Conservation (phyloP, 2,113 vertebrate genomes). For the Nesoenas mayeri region DNA sequence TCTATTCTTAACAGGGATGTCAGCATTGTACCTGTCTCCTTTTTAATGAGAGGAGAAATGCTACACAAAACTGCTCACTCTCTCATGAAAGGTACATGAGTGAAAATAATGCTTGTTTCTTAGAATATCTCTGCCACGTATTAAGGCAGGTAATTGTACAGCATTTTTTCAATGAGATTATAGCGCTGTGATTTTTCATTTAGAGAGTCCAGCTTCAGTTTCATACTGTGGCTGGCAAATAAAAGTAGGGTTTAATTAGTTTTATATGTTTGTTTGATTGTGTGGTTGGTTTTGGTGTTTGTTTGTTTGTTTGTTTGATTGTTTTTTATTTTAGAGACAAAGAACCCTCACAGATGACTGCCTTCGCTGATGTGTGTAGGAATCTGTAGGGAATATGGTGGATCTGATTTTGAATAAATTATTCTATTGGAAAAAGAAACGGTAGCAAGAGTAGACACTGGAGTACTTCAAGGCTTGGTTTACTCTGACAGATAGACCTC, state of each 20-base stretch:
- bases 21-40: slow-evolving; percentile 6
- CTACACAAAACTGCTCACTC: neutral
- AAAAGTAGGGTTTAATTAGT: neutral
- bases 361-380: neutral
- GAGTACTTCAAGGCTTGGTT: neutral
- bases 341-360: neutral
- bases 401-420: neutral
- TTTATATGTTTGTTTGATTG: no score
- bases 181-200: neutral
- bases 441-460: neutral
- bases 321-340: no score
- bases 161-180: neutral
- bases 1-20: slow-evolving; percentile 25
- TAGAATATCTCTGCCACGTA: neutral
- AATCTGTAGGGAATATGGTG: neutral
- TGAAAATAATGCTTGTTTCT: neutral
- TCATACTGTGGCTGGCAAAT: neutral
- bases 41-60: slow-evolving; percentile 45
- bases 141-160: neutral
- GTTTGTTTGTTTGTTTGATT: no score
- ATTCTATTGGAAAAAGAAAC: neutral
- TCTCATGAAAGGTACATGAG: neutral
- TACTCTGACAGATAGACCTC: neutral
- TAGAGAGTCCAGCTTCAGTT: neutral
- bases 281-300: neutral